A percentile compares a stretch with the other conserved stretches of the same genome.
phyloP scores from a whole-genome alignment of 2,797 vertebrate species.

The Rhinophrynus dorsalis region DNA sequence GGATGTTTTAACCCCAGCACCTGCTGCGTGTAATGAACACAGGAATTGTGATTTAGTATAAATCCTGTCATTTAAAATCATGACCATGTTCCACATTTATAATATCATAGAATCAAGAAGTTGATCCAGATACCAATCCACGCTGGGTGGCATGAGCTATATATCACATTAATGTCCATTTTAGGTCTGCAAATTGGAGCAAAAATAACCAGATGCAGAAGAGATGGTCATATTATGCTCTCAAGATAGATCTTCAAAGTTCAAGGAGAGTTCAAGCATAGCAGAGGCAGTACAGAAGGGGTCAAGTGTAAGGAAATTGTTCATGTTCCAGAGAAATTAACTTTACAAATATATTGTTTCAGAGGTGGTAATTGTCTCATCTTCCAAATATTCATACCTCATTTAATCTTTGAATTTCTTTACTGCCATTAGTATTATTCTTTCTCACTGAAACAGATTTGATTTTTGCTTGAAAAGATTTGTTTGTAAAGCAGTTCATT shows the following conservation, averaged over 20 bases:
- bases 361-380: slow-evolving; percentile 89
- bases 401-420: slow-evolving; percentile 87
- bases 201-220: slow-evolving; percentile 98
- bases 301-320: slow-evolving; percentile 81
- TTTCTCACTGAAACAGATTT: slow-evolving; percentile 72
- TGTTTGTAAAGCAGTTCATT: slow-evolving; percentile 67
- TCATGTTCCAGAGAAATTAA: slow-evolving; percentile 83
- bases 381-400: slow-evolving; percentile 90
- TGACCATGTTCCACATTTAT: slow-evolving; percentile 75
- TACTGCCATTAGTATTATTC: slow-evolving; percentile 72
- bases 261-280: slow-evolving; percentile 99
- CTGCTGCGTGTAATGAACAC: slow-evolving; percentile 76
- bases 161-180: slow-evolving; percentile 93
- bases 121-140: slow-evolving; percentile 83
- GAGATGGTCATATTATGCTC: slow-evolving; percentile 81
- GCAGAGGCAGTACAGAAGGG: slow-evolving; percentile 78
- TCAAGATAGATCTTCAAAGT: slow-evolving; percentile 83
- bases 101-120: slow-evolving; percentile 76
- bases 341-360: slow-evolving; percentile 95
- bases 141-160: slow-evolving; percentile 84
- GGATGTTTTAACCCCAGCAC: slow-evolving; percentile 66
- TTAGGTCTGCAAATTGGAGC: slow-evolving; percentile 92
- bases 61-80: slow-evolving; percentile 82
- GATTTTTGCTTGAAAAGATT: slow-evolving; percentile 74
- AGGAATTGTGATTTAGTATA: no score